Conservation (phyloP, 2,888 invertebrate species). For the Rugalucina vietnamica region DNA sequence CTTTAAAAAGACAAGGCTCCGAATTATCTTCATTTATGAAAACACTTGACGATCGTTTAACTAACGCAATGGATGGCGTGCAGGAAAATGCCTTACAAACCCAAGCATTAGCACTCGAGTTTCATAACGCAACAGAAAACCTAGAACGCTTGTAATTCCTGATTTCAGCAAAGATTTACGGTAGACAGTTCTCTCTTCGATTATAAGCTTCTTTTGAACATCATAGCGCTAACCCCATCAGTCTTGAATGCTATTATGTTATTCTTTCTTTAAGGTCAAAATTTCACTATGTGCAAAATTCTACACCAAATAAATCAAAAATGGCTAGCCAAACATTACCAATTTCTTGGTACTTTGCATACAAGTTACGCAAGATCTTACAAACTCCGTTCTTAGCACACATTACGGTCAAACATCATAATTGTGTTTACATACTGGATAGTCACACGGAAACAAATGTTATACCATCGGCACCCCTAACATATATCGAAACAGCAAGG, state of each 20-base stretch:
- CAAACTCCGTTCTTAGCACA: background rate
- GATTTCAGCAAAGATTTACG: background rate
- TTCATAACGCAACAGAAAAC: background rate
- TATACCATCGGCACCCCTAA: too few relatives aligned
- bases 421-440: too few relatives aligned
- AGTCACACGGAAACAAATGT: too few relatives aligned
- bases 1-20: background rate
- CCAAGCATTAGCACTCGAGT: background rate
- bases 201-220: background rate
- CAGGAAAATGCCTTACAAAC: background rate
- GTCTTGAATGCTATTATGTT: background rate
- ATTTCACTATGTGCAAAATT: background rate
- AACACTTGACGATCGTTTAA: background rate
- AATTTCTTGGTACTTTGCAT: background rate
- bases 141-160: background rate
- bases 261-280: background rate
- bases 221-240: background rate
- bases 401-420: background rate
- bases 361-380: background rate
- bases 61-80: background rate
- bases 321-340: background rate
- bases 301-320: background rate
- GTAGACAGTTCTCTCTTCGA: background rate
- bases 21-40: background rate
- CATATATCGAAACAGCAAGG: too few relatives aligned